Conservation (phyloP, 2,113 vertebrate genomes). For the Sinocyclocheilus rhinocerous region DNA sequence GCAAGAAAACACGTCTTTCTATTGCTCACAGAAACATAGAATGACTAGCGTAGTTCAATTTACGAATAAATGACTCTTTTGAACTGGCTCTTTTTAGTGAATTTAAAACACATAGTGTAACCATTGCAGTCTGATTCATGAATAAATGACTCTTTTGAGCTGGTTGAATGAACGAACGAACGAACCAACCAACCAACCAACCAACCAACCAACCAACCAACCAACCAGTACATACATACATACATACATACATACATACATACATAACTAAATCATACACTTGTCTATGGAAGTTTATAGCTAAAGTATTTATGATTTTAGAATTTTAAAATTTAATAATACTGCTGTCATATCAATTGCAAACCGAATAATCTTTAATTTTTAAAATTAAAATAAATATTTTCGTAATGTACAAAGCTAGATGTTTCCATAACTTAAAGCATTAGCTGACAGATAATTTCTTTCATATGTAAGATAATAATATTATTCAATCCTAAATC, state of each 20-base stretch:
- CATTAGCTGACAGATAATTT: not conserved
- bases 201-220: no score
- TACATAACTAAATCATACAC: no score
- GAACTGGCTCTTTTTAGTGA: not conserved
- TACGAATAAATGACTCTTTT: not conserved
- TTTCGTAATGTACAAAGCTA: not conserved
- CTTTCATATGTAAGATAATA: not conserved
- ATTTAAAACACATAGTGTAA: not conserved
- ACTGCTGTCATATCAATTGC: not conserved
- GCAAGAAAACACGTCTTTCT: not conserved
- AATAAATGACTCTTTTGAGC: not conserved
- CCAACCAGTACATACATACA: no score
- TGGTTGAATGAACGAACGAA: not conserved
- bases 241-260: no score
- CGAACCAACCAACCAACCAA: no score
- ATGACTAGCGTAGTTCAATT: not conserved
- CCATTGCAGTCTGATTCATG: not conserved
- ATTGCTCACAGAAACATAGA: not conserved
- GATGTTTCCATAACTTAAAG: not conserved
- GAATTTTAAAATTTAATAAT: not conserved
- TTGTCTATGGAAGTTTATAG: not conserved
- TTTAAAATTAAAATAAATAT: not conserved
- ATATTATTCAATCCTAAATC: not conserved
- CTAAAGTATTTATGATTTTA: not conserved
- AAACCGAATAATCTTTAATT: not conserved